Base-by-base conservation (phyloP, 2,113 vertebrate species). In the Morone saxatilis region DNA sequence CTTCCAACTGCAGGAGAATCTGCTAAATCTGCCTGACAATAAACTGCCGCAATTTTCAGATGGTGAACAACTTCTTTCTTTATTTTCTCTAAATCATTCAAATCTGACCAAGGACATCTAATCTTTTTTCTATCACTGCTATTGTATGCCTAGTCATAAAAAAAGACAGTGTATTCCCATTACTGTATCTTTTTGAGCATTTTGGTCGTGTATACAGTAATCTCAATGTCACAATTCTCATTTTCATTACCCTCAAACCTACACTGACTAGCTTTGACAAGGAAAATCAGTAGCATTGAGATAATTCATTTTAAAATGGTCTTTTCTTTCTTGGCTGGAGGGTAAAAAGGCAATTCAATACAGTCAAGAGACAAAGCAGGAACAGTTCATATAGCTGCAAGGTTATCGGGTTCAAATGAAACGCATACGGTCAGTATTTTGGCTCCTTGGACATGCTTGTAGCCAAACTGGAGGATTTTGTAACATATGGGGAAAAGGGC, bases 211-310 rank as follows among this genome's bases (percentile, higher is more conserved):
- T 22, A 22, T 53, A 45, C 19, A 50, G 65, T 67, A 69, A 80
- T 67, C 81, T 86, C 79, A 72, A 50, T 81, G 76, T 84, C 81
- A 78, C 12, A 1, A 61, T 83, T 43, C 50, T 86, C 56, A 75
- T 71, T 90, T 83, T 83, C 22, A 82, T 83, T 80, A 84, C n/a
- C 43, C 53, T 73, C 53, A 86, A 75, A 73, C 22, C 41, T 38
- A 56, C 59, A 76, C 19, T 36, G 22, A 45, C 50, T 63, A 40
- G 43, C 62, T 83, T 22, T 87, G 72, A 50, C 65, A 79, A 54
- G 80, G 71, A 74, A 81, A 84, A 80, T 68, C 20, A 69, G 43
- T 59, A 51, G 76, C 73, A 86, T 41, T 66, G 67, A 81, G 65
- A 80, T 38, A 66, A 87, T 31, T 85, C 25, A 56, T 47, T 43